Evolutionary conservation across 2,797 vertebrate species (phyloP).

Genomic region (Spinus olivaceus): DNA sequence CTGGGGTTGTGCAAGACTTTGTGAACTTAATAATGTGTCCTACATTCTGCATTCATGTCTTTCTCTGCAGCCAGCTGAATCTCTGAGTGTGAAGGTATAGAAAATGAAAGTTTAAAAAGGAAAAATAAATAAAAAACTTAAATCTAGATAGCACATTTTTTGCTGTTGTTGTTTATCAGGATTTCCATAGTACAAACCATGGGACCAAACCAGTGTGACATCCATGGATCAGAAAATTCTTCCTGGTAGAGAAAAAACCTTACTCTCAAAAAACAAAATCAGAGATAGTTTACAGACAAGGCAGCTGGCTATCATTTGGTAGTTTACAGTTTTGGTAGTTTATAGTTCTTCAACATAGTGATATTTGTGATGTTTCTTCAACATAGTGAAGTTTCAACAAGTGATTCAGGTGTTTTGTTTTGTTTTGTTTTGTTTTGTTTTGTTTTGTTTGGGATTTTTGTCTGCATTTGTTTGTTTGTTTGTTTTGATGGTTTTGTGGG

Average conservation of each 20-base stretch:
- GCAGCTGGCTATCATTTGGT: not conserved
- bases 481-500: not conserved
- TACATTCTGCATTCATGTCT: not conserved
- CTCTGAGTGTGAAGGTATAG: not conserved
- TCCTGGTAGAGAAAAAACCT: not conserved
- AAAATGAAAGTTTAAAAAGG: not conserved
- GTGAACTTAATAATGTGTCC: not conserved
- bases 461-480: not conserved
- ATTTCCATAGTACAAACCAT: not conserved
- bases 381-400: not conserved
- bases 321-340: not conserved
- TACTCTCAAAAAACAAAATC: not conserved
- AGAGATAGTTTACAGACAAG: not conserved
- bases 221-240: not conserved
- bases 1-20: not conserved
- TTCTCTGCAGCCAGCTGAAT: not conserved
- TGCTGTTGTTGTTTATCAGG: not conserved
- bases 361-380: too few relatives aligned
- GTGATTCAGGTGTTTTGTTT: not conserved
- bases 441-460: too few relatives aligned
- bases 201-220: not conserved
- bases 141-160: not conserved
- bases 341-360: not conserved
- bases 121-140: rapidly evolving
- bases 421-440: too few relatives aligned